These are phyloP conservation scores for Ammodytes marinus DNA, from an alignment of 2,113 vertebrate genomes.

Conservation along the genomic window DNA sequence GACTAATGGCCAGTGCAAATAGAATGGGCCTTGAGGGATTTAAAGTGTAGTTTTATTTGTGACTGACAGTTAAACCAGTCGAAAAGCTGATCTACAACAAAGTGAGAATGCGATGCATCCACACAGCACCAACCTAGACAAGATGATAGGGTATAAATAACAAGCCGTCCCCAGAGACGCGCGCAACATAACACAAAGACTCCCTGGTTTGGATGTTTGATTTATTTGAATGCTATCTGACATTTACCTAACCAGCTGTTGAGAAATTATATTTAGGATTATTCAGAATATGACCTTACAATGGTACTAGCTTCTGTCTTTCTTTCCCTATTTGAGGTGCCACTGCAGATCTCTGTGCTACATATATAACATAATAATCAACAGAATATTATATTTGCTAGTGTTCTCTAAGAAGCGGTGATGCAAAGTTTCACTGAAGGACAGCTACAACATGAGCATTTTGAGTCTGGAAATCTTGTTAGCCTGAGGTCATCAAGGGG, in stretches of 20 bases:
- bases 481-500: constrained; percentile 49
- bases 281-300: constrained; percentile 41
- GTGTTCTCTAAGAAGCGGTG: neutral
- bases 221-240: constrained; percentile 71
- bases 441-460: constrained; percentile 35
- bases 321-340: constrained; percentile 27
- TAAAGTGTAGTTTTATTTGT: constrained; percentile 52
- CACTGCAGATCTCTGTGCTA: constrained; percentile 6
- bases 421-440: constrained; percentile 30
- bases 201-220: constrained; percentile 63
- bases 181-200: constrained; percentile 71
- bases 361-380: constrained; percentile 13
- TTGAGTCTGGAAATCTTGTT: constrained; percentile 59
- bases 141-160: constrained; percentile 77
- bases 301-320: constrained; percentile 6
- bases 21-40: constrained; percentile 73
- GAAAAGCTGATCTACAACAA: constrained; percentile 74
- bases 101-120: constrained; percentile 73
- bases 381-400: neutral
- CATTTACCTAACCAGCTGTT: constrained; percentile 68
- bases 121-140: constrained; percentile 59
- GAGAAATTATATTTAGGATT: constrained; percentile 62
- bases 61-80: constrained; percentile 76
- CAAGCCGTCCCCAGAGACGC: constrained; percentile 69
- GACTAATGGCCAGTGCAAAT: constrained; percentile 76